Evolutionary conservation across 2,888 invertebrate species (phyloP), one percentile per base, ranked within the genome.

Genomic region (Melanostoma mellinum): DNA sequence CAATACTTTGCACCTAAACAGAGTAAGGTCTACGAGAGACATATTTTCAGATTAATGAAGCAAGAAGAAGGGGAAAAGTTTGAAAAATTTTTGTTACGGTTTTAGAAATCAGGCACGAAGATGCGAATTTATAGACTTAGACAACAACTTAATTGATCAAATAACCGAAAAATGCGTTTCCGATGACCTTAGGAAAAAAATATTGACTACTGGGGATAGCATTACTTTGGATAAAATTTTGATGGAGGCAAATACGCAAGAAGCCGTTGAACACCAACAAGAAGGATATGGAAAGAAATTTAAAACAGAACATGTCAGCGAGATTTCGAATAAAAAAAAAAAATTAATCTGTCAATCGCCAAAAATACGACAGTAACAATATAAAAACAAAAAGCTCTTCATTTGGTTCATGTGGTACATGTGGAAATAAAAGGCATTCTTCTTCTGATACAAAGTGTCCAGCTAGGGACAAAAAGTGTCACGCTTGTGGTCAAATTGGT

Each of bases 61-160:
- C 20, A 20, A 20, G 20, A 20, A 20, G 20, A 20, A 20, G 20
- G 20, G 20, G 20, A 20, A 20, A 20, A 20, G 20, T 20, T 20
- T 20, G 20, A 20, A 20, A 40, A 40, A 9, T 50, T 50, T 32
- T 50, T 50, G 32, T 8, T 56, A 40, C 10, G 56, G 30, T 56
- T 56, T 56, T 38, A 56, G 56, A 56, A 56, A 56, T 56, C 56
- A 56, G 56, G 56, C 56, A 30, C 38, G 56, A 38, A 56, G 38
- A 40, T 56, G 56, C 20, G 56, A 30, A 30, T 56, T 56, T 56
- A 56, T 5, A 20, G 40, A 56, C 40, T 40, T 56, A 40, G 40
- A 56, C 30, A 40, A 56, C 56, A 56, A 56, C 56, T 40, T 56
- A 9, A 60, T 60, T 9, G 60, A 60, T 10, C 46, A 46, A 60